Evolutionary conservation across 2,888 invertebrate species (phyloP), one percentile per base, ranked within the genome.

Genomic region (Maniola hyperantus): DNA sequence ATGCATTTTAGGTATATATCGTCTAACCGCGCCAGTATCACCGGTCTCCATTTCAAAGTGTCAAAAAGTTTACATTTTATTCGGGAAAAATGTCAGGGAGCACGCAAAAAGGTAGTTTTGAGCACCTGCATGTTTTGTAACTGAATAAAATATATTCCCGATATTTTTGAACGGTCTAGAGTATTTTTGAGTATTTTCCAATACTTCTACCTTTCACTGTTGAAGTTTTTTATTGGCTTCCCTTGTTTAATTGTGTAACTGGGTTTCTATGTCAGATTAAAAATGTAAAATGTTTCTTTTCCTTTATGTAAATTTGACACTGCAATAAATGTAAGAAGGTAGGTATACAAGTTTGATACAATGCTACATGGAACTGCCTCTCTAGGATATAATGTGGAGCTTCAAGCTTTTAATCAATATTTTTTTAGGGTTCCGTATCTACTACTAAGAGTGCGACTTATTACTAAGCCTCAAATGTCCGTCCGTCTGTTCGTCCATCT

Each of bases 31-130:
- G 42, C 62, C 53, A 42, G 51, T 42, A 33, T 13, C 62, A 33
- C 62, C 53, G 51, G 53, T 51, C 62, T 62, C 62, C 62, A 53
- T 62, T 62, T 62, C 62, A 53, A 62, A 53, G 53, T 62, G 62
- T 62, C 62, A 62, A 62, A 62, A 62, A 62, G 62, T 62, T 51
- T 51, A 53, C 62, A 62, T 62, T 62, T 62, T 62, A 62, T 62
- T 26, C 62, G 62, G 51, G 42, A 42, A 42, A 59, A 62, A 62
- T 62, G 62, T 62, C 53, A 62, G 51, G 15, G 11, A 42, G 51
- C 36, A 20, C 62, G 26, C 62, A 51, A 62, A 57, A 57, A 57
- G 57, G 57, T 10, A 39, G 50, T 18, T 36, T 18, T 18, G 39
- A 48, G 51, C 62, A 62, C 62, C 61, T 61, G 50, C 51, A 60